A percentile compares a stretch with the other conserved stretches of the same genome.
Conservation (phyloP, 2,888 invertebrate genomes). For the Tiphia femorata region DNA sequence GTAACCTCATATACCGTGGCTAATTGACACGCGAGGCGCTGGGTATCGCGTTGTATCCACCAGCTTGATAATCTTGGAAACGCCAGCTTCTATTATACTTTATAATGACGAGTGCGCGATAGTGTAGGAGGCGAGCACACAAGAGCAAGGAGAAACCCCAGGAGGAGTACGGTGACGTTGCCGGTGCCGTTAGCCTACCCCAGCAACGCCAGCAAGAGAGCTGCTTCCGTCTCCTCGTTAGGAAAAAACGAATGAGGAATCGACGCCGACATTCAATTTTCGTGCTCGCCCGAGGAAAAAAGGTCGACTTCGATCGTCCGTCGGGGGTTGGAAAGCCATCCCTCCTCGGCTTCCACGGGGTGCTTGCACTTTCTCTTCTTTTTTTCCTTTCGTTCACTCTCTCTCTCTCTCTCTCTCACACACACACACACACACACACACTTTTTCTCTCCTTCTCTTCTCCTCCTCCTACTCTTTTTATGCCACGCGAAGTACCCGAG, state of each 20-base stretch:
- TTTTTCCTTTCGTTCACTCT: too few species aligned
- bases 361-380: slow-evolving; percentile 16
- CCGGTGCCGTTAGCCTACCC: too few species aligned
- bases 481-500: slow-evolving; percentile 43
- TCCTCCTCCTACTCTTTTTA: slow-evolving; percentile 31
- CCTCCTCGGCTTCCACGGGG: too few species aligned
- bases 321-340: slow-evolving; percentile 31
- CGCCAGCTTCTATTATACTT: slow-evolving; percentile 59
- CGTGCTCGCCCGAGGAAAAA: slow-evolving; percentile 17
- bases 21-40: slow-evolving; percentile 63
- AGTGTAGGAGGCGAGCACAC: too few species aligned
- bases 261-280: slow-evolving; percentile 52
- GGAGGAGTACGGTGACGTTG: too few species aligned
- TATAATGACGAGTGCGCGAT: slow-evolving; percentile 51
- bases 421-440: neutral
- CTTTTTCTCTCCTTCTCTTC: neutral
- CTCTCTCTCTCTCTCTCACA: slow-evolving; percentile 3
- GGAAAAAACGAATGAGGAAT: slow-evolving; percentile 29
- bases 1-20: slow-evolving; percentile 57
- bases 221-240: too few species aligned
- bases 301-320: neutral
- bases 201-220: too few species aligned
- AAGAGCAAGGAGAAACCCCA: too few species aligned
- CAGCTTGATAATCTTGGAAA: slow-evolving; percentile 58
- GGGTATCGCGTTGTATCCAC: slow-evolving; percentile 53